phyloP scores from a whole-genome alignment of 1,140 invertebrate genomes.

The Conus betulinus region DNA sequence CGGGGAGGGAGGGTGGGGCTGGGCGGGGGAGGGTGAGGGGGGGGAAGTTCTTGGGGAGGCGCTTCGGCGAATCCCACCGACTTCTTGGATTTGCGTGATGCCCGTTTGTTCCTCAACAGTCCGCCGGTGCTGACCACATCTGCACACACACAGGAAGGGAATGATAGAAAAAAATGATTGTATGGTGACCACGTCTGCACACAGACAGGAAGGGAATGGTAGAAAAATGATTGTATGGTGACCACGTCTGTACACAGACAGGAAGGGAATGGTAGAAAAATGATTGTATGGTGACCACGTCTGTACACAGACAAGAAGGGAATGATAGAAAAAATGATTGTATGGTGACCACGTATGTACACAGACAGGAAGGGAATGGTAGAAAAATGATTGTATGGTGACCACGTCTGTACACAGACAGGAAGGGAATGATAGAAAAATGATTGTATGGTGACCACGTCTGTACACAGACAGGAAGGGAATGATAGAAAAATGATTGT shows the following conservation, averaged over 20 bases:
- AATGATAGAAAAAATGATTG: background rate
- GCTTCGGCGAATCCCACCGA: conserved; percentile 21
- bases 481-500: too few species aligned
- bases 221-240: too few species aligned
- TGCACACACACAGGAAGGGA: background rate
- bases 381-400: too few species aligned
- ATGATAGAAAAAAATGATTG: background rate
- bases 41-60: background rate
- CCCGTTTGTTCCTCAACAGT: conserved; percentile 14
- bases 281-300: background rate
- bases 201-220: too few species aligned
- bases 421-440: too few species aligned
- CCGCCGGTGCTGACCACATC: conserved; percentile 8
- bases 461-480: too few species aligned
- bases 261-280: too few species aligned
- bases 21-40: background rate
- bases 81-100: conserved; percentile 22
- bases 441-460: too few species aligned
- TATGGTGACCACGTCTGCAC: background rate
- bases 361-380: too few species aligned
- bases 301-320: background rate
- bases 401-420: too few species aligned
- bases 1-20: background rate
- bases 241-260: too few species aligned
- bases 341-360: too few species aligned